Conservation (phyloP, 2,797 vertebrate species). For the Acipenser oxyrinchus region DNA sequence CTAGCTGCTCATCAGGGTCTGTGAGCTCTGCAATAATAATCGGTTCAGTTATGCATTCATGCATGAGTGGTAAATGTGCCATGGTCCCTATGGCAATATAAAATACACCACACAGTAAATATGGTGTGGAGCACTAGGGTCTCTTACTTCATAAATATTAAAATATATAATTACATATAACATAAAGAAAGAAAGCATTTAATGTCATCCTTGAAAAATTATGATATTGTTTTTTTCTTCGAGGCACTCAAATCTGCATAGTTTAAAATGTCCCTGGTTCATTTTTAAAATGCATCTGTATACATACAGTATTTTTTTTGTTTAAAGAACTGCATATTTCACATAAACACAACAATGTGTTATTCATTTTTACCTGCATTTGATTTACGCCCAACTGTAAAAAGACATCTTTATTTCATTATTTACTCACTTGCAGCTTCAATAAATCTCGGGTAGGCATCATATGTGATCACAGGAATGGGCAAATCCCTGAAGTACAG, state of each 20-base stretch:
- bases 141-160: not conserved
- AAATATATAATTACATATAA: no score
- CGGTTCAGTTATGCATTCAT: not conserved
- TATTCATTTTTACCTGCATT: slow-evolving; percentile 3
- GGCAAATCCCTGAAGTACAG: slow-evolving; percentile 98
- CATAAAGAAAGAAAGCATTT: no score
- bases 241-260: no score
- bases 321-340: not conserved
- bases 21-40: slow-evolving; percentile 64
- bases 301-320: no score
- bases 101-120: not conserved
- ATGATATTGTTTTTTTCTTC: no score
- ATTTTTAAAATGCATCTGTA: no score
- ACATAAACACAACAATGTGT: not conserved
- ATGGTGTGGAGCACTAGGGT: not conserved
- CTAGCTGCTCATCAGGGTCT: slow-evolving; percentile 84
- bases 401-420: not conserved
- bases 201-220: no score
- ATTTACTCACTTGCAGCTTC: slow-evolving; percentile 87
- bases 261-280: no score
- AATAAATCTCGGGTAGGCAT: slow-evolving; percentile 94
- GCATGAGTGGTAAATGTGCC: not conserved
- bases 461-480: slow-evolving; percentile 92
- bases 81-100: not conserved
- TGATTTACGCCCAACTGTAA: not conserved